Percentiles rank a stretch among this genome's conserved stretches.
Conservation (phyloP, 2,113 vertebrate species). For the Sorex araneus region DNA sequence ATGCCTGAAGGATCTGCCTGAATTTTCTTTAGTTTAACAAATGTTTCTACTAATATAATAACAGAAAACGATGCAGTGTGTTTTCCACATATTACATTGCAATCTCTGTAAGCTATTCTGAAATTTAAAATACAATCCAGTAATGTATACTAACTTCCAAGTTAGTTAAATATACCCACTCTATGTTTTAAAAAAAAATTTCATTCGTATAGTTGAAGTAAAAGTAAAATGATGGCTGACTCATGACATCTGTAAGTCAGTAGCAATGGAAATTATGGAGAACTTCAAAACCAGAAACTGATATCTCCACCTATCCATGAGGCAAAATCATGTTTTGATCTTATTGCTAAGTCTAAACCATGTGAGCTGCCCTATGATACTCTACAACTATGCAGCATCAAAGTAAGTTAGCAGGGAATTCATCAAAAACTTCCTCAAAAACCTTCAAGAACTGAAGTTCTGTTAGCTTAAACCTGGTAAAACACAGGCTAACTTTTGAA, state of each 20-base stretch:
- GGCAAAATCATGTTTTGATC: not conserved
- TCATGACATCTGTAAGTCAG: not conserved
- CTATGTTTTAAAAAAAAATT: not conserved
- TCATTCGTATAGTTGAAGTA: not conserved
- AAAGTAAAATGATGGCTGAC: constrained; percentile 30
- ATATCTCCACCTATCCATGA: not conserved
- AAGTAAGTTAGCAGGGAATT: not conserved
- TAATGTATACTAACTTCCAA: not conserved
- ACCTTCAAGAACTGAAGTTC: not conserved
- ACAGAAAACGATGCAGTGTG: not conserved
- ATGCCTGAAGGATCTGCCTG: not conserved
- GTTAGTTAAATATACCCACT: not conserved
- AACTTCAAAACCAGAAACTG: constrained; percentile 15
- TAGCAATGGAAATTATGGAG: not conserved
- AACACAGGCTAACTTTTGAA: not conserved
- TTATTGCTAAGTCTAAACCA: constrained; percentile 7
- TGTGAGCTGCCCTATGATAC: not conserved
- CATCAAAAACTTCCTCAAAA: not conserved
- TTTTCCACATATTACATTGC: not conserved
- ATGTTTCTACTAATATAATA: not conserved
- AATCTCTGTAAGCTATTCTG: not conserved
- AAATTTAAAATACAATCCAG: not conserved
- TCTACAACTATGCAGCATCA: constrained; percentile 3
- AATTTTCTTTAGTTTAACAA: not conserved
- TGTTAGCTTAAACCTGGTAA: constrained; percentile 48